These are phyloP conservation scores for Hirundichthys speculiger DNA, from an alignment of 2,113 vertebrate species.

Conservation along the genomic window DNA sequence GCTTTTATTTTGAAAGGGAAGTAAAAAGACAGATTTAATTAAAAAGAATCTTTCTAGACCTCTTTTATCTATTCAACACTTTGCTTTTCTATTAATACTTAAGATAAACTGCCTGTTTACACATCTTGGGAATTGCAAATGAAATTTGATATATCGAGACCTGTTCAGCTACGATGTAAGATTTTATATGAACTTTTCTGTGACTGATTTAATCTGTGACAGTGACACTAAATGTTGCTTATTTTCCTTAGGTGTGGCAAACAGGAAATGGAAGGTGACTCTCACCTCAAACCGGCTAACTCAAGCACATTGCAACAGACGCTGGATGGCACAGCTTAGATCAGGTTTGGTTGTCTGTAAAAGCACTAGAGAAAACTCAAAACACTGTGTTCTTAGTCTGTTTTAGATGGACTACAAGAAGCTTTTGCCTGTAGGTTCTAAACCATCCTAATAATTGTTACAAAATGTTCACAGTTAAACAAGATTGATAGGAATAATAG, in stretches of 20 bases:
- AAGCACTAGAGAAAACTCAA: slow-evolving; percentile 93
- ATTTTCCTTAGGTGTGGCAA: slow-evolving; percentile 84
- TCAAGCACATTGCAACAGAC: slow-evolving; percentile 91
- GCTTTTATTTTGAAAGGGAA: no score
- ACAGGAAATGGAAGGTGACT: slow-evolving; percentile 87
- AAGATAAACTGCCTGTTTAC: no score
- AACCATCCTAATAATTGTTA: slow-evolving; percentile 77
- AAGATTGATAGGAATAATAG: slow-evolving; percentile 68
- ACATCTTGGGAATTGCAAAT: no score
- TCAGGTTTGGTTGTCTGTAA: slow-evolving; percentile 69
- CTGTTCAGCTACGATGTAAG: no score
- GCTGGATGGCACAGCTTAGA: slow-evolving; percentile 89
- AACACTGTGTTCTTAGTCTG: slow-evolving; percentile 86
- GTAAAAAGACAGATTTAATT: no score
- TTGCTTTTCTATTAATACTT: no score
- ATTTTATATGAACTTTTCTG: no score
- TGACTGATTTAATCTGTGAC: no score
- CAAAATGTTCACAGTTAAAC: slow-evolving; percentile 80
- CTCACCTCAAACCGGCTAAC: slow-evolving; percentile 87
- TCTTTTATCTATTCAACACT: no score
- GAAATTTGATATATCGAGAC: no score
- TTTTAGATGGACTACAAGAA: slow-evolving; percentile 78
- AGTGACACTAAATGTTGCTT: neutral
- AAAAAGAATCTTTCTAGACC: no score
- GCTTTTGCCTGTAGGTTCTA: slow-evolving; percentile 73